Evolutionary conservation across 2,797 vertebrate genomes (phyloP).

Genomic region (Molossus molossus): DNA sequence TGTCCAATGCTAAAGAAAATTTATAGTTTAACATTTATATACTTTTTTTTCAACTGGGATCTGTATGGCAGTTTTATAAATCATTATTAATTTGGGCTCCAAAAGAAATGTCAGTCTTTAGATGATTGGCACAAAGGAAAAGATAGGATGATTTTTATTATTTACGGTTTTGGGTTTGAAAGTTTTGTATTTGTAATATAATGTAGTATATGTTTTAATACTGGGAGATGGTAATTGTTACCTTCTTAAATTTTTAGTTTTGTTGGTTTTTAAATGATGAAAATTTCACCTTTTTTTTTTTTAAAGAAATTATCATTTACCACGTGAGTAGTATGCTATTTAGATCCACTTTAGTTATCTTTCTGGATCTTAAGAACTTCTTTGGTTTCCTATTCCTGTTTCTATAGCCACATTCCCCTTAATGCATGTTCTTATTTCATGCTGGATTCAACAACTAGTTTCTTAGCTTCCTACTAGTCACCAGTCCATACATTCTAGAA

Average conservation of each 20-base stretch:
- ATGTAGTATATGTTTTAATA: constrained; percentile 67
- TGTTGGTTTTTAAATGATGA: constrained; percentile 72
- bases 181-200: constrained; percentile 76
- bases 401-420: constrained; percentile 32
- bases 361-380: constrained; percentile 41
- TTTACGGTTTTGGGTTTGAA: constrained; percentile 68
- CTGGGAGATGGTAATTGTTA: constrained; percentile 69
- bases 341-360: constrained; percentile 55
- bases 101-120: constrained; percentile 64
- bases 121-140: constrained; percentile 58
- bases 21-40: constrained; percentile 72
- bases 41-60: constrained; percentile 74
- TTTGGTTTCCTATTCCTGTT: constrained; percentile 57
- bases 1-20: constrained; percentile 66
- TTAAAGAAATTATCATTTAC: constrained; percentile 58
- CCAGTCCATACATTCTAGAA: constrained; percentile 26
- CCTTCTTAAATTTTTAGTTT: constrained; percentile 68
- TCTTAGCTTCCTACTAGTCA: constrained; percentile 54
- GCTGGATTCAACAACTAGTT: constrained; percentile 46
- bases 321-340: constrained; percentile 20
- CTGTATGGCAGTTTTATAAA: constrained; percentile 67
- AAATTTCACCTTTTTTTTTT: constrained; percentile 51
- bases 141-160: constrained; percentile 61
- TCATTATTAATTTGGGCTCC: constrained; percentile 60
- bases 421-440: constrained; percentile 59